Conservation (phyloP, 1,140 invertebrate species). For the Drosophila ambigua region DNA sequence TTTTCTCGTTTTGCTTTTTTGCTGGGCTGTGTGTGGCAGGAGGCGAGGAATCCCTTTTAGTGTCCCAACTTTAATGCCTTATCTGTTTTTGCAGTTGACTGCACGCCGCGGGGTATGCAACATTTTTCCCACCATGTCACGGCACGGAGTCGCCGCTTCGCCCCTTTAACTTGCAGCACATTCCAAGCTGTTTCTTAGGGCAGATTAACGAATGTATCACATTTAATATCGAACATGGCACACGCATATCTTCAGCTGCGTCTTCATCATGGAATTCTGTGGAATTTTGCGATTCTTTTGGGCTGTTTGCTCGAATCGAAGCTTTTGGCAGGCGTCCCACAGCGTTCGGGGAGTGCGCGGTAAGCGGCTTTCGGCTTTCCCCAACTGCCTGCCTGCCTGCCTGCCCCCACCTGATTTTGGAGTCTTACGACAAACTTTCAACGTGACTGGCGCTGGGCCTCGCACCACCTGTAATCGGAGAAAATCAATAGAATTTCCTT, state of each 20-base stretch:
- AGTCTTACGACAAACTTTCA: constrained; percentile 16
- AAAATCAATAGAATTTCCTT: constrained; percentile 72
- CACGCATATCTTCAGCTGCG: too few relatives aligned
- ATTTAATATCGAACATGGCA: too few relatives aligned
- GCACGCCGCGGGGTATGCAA: constrained; percentile 35
- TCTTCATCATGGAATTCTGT: neutral
- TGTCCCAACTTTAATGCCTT: neutral
- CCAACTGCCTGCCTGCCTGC: neutral
- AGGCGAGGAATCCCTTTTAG: constrained; percentile 1
- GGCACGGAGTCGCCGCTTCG: too few relatives aligned
- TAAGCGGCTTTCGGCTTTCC: constrained; percentile 43
- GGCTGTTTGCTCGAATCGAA: neutral
- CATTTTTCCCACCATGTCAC: neutral
- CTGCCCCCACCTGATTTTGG: too few relatives aligned
- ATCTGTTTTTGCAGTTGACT: constrained; percentile 1
- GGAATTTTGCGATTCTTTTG: constrained; percentile 17
- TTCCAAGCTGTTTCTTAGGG: too few relatives aligned
- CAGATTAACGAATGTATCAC: too few relatives aligned
- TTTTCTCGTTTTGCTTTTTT: neutral
- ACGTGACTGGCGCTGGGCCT: constrained; percentile 6
- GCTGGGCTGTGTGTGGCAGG: neutral
- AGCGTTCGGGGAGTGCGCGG: constrained; percentile 12
- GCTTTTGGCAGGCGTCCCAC: constrained; percentile 54
- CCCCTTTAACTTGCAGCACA: too few relatives aligned
- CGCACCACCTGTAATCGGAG: constrained; percentile 28